A percentile compares a stretch with the other conserved stretches of the same genome.
Conservation (phyloP, 2,888 invertebrate genomes). For the Apomyelois bistriatella region DNA sequence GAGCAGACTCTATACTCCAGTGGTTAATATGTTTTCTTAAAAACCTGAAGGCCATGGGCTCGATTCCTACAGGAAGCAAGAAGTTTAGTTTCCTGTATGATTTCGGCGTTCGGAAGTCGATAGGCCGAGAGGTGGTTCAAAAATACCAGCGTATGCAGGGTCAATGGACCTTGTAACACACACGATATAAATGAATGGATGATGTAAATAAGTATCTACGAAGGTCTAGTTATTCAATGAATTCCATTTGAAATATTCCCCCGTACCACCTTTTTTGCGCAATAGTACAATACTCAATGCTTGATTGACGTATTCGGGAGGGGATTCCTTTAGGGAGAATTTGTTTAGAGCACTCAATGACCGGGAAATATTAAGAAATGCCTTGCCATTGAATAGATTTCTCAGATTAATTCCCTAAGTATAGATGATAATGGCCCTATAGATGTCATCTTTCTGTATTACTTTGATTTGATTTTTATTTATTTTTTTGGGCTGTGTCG, state of each 20-base stretch:
- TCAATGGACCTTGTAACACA: too few species aligned
- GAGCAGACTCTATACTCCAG: too few species aligned
- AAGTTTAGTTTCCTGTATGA: too few species aligned
- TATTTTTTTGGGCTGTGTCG: not conserved
- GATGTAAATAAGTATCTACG: too few species aligned
- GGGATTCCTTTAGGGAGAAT: conserved; percentile 58
- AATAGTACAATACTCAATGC: conserved; percentile 62
- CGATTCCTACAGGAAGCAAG: too few species aligned
- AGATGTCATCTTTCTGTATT: not conserved
- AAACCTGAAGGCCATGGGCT: too few species aligned
- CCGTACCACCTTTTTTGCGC: conserved; percentile 44
- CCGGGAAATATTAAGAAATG: conserved; percentile 54
- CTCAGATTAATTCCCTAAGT: conserved; percentile 35
- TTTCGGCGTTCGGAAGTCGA: too few species aligned
- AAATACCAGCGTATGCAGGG: too few species aligned
- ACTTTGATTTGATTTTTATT: not conserved
- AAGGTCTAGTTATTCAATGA: not conserved
- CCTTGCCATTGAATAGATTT: conserved; percentile 42
- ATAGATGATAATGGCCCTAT: conserved; percentile 26
- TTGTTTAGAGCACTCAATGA: conserved; percentile 60
- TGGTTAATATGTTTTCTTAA: too few species aligned
- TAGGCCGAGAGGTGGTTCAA: too few species aligned
- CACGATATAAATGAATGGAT: too few species aligned
- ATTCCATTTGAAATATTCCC: not conserved
- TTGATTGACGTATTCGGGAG: conserved; percentile 62